Conservation (phyloP, 2,888 invertebrate genomes). For the Koerneria pararmatus region DNA sequence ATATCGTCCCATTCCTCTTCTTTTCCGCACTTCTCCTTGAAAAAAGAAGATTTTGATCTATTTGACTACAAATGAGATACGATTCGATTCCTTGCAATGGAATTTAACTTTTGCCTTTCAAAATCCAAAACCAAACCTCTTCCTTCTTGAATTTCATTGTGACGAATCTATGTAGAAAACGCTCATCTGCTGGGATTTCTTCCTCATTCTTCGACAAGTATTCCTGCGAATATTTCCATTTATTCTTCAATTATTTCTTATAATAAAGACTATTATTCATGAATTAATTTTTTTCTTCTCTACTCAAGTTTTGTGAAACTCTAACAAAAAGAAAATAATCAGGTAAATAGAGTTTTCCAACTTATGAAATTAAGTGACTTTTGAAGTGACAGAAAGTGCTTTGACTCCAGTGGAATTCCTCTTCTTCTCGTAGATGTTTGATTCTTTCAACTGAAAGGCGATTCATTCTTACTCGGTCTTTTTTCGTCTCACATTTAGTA, state of each 20-base stretch:
- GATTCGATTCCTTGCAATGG: background rate
- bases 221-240: too few species aligned
- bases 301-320: too few species aligned
- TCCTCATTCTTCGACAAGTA: constrained; percentile 42
- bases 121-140: background rate
- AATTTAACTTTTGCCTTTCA: background rate
- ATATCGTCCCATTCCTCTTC: constrained; percentile 69
- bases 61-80: background rate
- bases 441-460: too few species aligned
- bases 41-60: background rate
- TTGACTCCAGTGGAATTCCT: too few species aligned
- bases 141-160: constrained; percentile 33
- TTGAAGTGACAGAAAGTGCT: constrained; percentile 38
- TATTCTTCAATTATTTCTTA: too few species aligned
- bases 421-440: too few species aligned
- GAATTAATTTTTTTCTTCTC: too few species aligned
- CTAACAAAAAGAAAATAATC: too few species aligned
- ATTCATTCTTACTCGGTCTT: too few species aligned
- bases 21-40: constrained; percentile 32
- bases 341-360: background rate
- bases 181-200: constrained; percentile 83
- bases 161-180: constrained; percentile 71
- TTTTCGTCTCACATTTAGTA: too few species aligned
- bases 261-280: too few species aligned
- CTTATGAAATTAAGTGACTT: constrained; percentile 27